Base-by-base conservation (phyloP, 2,888 invertebrate genomes). In the Macrophya alboannulata region DNA sequence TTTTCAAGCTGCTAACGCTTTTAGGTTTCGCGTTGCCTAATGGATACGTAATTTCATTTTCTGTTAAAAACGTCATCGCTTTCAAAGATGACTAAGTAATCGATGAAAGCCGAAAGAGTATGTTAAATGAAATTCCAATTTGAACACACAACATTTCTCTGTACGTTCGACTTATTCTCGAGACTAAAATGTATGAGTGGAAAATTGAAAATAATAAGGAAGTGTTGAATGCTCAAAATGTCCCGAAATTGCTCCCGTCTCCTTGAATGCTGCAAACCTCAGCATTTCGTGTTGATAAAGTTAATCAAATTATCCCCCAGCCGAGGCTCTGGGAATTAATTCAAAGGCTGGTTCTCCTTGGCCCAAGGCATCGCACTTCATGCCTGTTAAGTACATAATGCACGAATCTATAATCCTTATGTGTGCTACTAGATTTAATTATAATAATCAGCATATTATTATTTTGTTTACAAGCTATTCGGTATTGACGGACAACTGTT, bases 1-100 rank as follows among this genome's bases (percentile, higher is more conserved):
- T 62, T 81, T 81, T 81, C 81, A 43, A 43, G 62, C 62, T 59
- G 81, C 62, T 81, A 81, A 81, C 45, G 62, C 81, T 62, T 81
- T 81, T 31, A 81, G 59, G 81, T 81, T 59, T 43, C 43, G 21
- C 59, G 59, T 81, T 81, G 40, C 59, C 59, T 81, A 81, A 81
- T 81, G 81, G 81, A 59, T 62, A 81, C 43, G 43, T 81, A 81
- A 81, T 81, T 43, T 21, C 1, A 81, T 81, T 81, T 81, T 62
- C 15, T 43, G 40, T 81, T 62, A 62, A 81, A 81, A 81, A 81
- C n/a, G n/a, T 81, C 62, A 81, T 81, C 81, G 59, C 62, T 59
- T 62, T 81, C 51, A 62, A 81, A 81, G 81, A 62, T 31, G 40
- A 62, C 43, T 81, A 43, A 81, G 62, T 81, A 81, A 45, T 43